Conservation (phyloP, 2,888 invertebrate species). For the Sarcophaga subvicina region DNA sequence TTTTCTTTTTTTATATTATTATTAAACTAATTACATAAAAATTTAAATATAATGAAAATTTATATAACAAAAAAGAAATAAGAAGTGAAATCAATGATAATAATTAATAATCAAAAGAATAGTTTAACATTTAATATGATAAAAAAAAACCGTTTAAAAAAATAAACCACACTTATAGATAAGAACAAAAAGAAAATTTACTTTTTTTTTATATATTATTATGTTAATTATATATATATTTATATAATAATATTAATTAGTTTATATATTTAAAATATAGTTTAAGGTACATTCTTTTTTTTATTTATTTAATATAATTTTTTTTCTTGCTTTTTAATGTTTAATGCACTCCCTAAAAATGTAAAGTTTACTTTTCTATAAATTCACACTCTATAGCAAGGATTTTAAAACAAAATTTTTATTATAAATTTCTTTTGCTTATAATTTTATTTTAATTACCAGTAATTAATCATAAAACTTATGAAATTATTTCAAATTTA, state of each 20-base stretch:
- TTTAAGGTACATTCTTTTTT: conserved; percentile 68
- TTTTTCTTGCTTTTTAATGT: conserved; percentile 33
- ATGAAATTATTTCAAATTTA: no score
- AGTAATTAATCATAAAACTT: no score
- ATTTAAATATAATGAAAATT: conserved; percentile 15
- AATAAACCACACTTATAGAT: conserved; percentile 58
- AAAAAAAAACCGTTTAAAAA: conserved; percentile 49
- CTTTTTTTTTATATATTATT: conserved; percentile 24
- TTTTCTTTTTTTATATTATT: not conserved
- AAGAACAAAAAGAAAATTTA: conserved; percentile 49
- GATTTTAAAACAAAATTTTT: no score
- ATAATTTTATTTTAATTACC: no score
- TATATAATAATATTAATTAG: conserved; percentile 24
- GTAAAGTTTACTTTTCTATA: not conserved
- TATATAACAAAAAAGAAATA: conserved; percentile 41
- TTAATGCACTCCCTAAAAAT: conserved; percentile 62
- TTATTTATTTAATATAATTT: conserved; percentile 29
- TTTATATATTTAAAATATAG: conserved; percentile 66
- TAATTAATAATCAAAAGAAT: conserved; percentile 43
- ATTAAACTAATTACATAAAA: conserved; percentile 44
- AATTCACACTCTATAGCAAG: no score
- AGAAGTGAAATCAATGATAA: conserved; percentile 28
- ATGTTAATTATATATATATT: conserved; percentile 5
- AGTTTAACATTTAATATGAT: conserved; percentile 53
- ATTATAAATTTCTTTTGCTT: no score